Evolutionary conservation across 2,888 invertebrate species (phyloP), one percentile per base, ranked within the genome.

Genomic region (Drosophila histrio): DNA sequence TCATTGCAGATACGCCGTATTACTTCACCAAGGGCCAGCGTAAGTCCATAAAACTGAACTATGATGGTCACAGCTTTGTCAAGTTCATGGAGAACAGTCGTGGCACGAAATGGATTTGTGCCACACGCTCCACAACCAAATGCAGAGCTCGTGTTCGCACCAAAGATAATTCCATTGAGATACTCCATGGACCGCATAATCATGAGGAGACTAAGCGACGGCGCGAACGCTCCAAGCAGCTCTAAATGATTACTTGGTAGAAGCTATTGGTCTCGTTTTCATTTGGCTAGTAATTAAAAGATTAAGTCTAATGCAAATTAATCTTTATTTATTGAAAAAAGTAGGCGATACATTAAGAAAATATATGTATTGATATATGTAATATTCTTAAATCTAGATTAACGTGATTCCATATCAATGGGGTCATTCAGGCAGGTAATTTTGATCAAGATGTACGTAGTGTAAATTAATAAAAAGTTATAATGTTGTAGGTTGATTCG

Each of bases 51-150:
- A 91, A 91, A 58, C 79, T 91, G 9, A 90, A 91, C 32, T 87
- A 90, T 52, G 74, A 66, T 13, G 90, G 90, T 2, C 91, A 85
- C 74, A 88, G 89, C 44, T 91, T 77, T 71, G 91, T 91, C 8
- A 91, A 90, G 67, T 89, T 89, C 52, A 88, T 91, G 84, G 83
- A 89, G 49, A 91, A 91, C 47, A 89, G 89, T 1, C 89, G 82
- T 28, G 91, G 91, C 13, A 89, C 80, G 5, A 91, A 91, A 58
- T 91, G 91, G 91, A 89, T 91, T 28, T 91, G 91, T 69, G 85
- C 91, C 9, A 91, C 90, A n/a, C 89, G 91, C 28, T 89, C 90
- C 9, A 88, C 89, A 8, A 91, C 91, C 19, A 91, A 89, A 76
- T 91, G 91, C 57, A 86, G 89, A 0, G 91, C 91, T 7, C 87